Percentiles rank a stretch among this genome's conserved stretches.
Conservation (phyloP, 2,113 vertebrate genomes). For the Chionis minor region DNA sequence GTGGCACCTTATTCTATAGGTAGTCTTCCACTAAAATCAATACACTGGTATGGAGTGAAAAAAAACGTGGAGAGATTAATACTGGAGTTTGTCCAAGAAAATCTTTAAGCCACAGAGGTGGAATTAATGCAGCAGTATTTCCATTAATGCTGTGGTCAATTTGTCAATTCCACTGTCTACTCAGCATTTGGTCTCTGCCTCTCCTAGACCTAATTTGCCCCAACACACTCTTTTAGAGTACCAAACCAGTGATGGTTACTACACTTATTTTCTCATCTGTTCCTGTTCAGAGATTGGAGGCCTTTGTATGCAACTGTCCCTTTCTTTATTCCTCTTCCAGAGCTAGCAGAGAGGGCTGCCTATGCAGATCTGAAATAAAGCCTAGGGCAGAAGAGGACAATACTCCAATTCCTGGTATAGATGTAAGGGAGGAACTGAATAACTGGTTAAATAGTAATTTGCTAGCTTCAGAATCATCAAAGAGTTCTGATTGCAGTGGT, state of each 20-base stretch:
- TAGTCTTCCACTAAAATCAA: not conserved
- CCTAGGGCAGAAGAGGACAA: not conserved
- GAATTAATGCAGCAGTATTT: constrained; percentile 18
- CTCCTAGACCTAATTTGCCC: not conserved
- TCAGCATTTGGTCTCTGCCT: constrained; percentile 2
- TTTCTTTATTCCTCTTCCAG: not conserved
- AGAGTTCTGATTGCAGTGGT: constrained; percentile 39
- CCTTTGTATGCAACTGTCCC: not conserved
- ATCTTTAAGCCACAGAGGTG: not conserved
- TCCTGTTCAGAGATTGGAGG: not conserved
- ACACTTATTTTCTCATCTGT: not conserved
- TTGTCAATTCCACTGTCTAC: not conserved
- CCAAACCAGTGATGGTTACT: not conserved
- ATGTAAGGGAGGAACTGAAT: not conserved
- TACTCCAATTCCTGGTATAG: not conserved
- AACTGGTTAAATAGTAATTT: constrained; percentile 30
- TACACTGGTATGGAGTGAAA: not conserved
- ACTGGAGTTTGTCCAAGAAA: not conserved
- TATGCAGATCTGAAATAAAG: not conserved
- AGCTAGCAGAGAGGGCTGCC: not conserved
- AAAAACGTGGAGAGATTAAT: not conserved
- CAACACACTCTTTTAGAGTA: not conserved
- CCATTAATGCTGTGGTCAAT: not conserved
- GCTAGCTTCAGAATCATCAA: constrained; percentile 37
- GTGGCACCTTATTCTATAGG: not conserved